Evolutionary conservation across 2,888 invertebrate species (phyloP).

Genomic region (Cryptocheilus praepositus): DNA sequence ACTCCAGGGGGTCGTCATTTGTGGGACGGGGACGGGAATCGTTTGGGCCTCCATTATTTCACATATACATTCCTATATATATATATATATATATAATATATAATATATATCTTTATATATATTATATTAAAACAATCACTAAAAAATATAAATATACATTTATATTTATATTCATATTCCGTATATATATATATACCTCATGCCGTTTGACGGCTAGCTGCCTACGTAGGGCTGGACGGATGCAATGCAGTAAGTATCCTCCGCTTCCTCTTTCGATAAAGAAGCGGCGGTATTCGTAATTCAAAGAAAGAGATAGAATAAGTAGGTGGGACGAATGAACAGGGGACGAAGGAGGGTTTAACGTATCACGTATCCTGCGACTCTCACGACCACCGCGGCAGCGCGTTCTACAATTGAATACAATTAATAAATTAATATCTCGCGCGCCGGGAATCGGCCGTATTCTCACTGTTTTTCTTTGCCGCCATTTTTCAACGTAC

Average conservation of each 20-base stretch:
- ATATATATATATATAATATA: slow-evolving; percentile 36
- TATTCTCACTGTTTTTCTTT: too few relatives aligned
- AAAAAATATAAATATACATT: slow-evolving; percentile 63
- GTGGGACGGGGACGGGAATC: too few relatives aligned
- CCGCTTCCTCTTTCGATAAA: slow-evolving; percentile 8
- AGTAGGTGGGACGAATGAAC: background rate
- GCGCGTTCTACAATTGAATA: background rate
- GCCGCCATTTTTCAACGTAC: too few relatives aligned
- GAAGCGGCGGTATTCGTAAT: slow-evolving; percentile 5
- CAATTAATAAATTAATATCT: too few relatives aligned
- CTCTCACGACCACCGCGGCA: slow-evolving; percentile 14
- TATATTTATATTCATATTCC: slow-evolving; percentile 49
- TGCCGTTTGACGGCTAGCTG: slow-evolving; percentile 65
- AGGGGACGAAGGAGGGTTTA: slow-evolving; percentile 14
- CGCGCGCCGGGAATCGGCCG: too few relatives aligned
- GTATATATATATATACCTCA: slow-evolving; percentile 51
- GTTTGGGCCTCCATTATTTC: too few relatives aligned
- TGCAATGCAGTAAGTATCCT: slow-evolving; percentile 54
- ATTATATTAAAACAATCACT: slow-evolving; percentile 57
- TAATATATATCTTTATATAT: too few relatives aligned
- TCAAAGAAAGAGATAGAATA: slow-evolving; percentile 3
- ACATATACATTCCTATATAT: slow-evolving; percentile 38
- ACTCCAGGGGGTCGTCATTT: slow-evolving; percentile 19
- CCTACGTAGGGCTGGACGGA: slow-evolving; percentile 72
- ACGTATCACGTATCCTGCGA: slow-evolving; percentile 49